Evolutionary conservation across 2,797 vertebrate genomes (phyloP).

Genomic region (Lepus oiostolus): DNA sequence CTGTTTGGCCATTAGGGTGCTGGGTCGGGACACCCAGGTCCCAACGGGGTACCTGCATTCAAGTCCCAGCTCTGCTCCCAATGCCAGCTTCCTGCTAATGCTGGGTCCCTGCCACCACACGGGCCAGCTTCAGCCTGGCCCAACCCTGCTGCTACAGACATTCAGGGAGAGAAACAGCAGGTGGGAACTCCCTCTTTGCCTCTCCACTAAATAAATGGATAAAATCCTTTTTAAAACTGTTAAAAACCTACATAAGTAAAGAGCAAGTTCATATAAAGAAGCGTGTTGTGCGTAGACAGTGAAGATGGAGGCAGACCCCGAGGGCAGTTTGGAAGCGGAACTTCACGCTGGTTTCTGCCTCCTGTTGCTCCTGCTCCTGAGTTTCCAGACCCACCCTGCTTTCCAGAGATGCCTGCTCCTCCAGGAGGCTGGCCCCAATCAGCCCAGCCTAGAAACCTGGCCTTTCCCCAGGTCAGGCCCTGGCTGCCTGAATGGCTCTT

Average conservation of each 20-base stretch:
- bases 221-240: background rate
- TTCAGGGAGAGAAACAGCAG: too few relatives aligned
- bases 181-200: too few relatives aligned
- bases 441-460: background rate
- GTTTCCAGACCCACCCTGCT: background rate
- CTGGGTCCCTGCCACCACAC: too few relatives aligned
- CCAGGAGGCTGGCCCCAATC: background rate
- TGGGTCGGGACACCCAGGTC: too few relatives aligned
- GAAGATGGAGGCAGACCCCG: background rate
- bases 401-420: background rate
- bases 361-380: fast-evolving
- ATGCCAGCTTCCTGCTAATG: too few relatives aligned
- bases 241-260: background rate
- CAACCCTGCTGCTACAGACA: too few relatives aligned
- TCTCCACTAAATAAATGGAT: too few relatives aligned
- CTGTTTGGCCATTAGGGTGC: too few relatives aligned
- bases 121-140: too few relatives aligned
- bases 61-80: too few relatives aligned
- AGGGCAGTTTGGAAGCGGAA: background rate
- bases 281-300: background rate
- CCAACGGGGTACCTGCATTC: too few relatives aligned
- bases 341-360: background rate
- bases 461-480: background rate
- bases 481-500: background rate
- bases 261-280: background rate